Evolutionary conservation across 2,113 vertebrate species (phyloP), one percentile per base, ranked within the genome.

Genomic region (Zapornia atra): DNA sequence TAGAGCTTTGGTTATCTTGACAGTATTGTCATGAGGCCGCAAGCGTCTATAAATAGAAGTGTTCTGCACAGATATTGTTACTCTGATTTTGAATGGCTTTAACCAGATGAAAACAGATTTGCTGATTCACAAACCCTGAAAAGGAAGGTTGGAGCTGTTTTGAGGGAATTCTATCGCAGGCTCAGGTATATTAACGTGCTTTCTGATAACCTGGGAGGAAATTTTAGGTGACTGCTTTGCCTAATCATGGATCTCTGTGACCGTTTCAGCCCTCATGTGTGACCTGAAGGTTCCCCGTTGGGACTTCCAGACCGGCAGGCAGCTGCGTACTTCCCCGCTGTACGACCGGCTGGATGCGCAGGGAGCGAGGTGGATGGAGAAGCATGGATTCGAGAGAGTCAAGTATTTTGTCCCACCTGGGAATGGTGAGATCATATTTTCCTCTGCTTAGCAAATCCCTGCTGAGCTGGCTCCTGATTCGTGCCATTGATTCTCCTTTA

Each of bases 311-410:
- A 99, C 99, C 0, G 99, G 99, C 12, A 97, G 99, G 57, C 99
- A 99, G 98, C 97, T 99, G 76, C 98, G 99, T 14, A 99, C 99
- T 3, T 99, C 99, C 9, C 99, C 99, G 0, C 95, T 99, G 44
- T 99, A 99, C 2, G 99, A 99, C 96, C 99, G 99, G 4, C 97
- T 99, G 93, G 99, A 99, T 28, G 99, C 98, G 0, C 99, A 99
- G 93, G 99, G 99, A 38, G 99, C 99, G 8, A 98, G 99, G 46
- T 99, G 99, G 99, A 99, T 99, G 99, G 99, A 99, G 97, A 99
- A 99, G 88, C 99, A 99, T 3, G 99, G 99, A 17, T 99, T 99
- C 56, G 99, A 99, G 97, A 98, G 99, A 77, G 98, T 99, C 57
- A 99, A 99, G 92, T 99, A 99, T 91, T 99, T 99, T 78, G 98